phyloP scores from a whole-genome alignment of 2,888 invertebrate genomes.

The Aspidiotus destructor region DNA sequence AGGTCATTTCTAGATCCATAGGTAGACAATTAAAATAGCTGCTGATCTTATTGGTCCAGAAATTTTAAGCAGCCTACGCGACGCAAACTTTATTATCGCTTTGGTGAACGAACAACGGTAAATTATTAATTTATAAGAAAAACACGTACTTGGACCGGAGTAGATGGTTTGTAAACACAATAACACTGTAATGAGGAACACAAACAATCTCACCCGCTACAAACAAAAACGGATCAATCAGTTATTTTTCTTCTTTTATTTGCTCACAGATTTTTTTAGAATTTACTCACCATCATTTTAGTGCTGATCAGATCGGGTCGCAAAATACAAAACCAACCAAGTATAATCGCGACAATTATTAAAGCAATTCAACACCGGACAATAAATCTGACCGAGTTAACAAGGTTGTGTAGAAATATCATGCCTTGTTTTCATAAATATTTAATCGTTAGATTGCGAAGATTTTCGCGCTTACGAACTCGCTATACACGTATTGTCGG shows the following conservation, averaged over 20 bases:
- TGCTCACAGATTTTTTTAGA: background rate
- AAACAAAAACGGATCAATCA: no score
- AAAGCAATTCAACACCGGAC: background rate
- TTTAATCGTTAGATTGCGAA: background rate
- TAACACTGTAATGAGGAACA: no score
- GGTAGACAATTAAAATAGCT: no score
- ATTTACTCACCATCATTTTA: background rate
- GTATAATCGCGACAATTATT: background rate
- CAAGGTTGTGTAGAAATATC: slow-evolving; percentile 11
- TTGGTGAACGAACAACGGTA: no score
- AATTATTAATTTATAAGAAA: no score
- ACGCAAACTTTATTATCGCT: no score
- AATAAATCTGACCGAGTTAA: slow-evolving; percentile 12
- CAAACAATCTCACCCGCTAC: no score
- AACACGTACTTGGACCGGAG: no score
- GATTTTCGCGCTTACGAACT: background rate
- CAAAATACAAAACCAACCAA: background rate
- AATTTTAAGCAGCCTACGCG: no score
- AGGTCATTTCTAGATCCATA: no score
- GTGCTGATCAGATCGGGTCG: background rate
- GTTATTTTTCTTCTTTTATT: background rate
- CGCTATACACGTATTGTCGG: background rate
- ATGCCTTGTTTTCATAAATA: slow-evolving; percentile 10
- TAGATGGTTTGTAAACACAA: no score
- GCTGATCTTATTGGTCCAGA: no score